Evolutionary conservation across 2,797 vertebrate species (phyloP).

Genomic region (Myiothlypis chrysogaster): DNA sequence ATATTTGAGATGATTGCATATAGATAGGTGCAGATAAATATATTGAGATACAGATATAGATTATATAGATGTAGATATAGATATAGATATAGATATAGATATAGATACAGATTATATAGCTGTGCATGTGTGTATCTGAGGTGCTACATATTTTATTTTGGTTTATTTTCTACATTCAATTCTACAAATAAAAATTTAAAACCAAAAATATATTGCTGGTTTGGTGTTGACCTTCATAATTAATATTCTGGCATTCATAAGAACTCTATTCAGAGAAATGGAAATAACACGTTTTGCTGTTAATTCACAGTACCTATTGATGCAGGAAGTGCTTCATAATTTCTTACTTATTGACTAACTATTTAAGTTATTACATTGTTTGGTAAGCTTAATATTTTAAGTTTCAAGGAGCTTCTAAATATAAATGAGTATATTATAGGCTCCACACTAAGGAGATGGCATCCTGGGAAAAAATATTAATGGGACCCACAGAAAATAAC

Average conservation of each 20-base stretch:
- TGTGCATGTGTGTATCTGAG: neutral
- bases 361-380: conserved; percentile 6
- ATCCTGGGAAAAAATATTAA: conserved; percentile 9
- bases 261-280: neutral
- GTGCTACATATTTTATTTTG: neutral
- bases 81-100: too few species aligned
- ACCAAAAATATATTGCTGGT: neutral
- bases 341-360: neutral
- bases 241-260: neutral
- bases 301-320: neutral
- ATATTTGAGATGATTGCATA: neutral
- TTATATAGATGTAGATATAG: neutral
- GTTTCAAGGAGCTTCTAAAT: neutral
- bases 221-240: neutral
- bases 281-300: neutral
- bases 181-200: neutral
- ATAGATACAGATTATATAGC: neutral
- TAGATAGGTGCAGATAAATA: neutral
- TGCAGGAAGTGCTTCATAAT: neutral
- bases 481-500: neutral
- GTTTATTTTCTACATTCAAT: neutral
- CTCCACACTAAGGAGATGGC: neutral
- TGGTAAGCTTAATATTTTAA: neutral
- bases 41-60: neutral
- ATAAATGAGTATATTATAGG: neutral